Evolutionary conservation across 1,140 invertebrate species (phyloP), one percentile per base, ranked within the genome.

Genomic region (Formica selysi): DNA sequence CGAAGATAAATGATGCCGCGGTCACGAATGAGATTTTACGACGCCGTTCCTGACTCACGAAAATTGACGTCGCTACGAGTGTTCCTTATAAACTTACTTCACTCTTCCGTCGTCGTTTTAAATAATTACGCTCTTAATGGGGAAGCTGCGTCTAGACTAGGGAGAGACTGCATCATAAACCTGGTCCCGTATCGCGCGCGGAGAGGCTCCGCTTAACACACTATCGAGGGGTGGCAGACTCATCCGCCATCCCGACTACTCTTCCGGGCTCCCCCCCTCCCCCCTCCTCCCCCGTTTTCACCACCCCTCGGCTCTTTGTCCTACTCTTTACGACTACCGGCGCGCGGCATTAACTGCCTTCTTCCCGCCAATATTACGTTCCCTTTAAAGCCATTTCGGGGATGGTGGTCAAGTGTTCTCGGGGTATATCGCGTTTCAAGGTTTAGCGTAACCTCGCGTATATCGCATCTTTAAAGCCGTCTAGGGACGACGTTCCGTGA

Each of bases 161-260:
- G 91, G 92, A 92, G 93, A 95, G 94, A 95, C 94, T 92, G 94
- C 94, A 92, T 95, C 93, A 91, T 91, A 93, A 91, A 90, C 91
- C 91, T 93, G 91, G 93, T 91, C 91, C 92, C 91, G 88, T 92
- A 92, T 94, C 90, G 76, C 90, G 88, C 87, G 73, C 79, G 79
- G 76, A 74, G 81, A 74, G 78, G 68, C 73, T 85, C 85, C 67
- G 84, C 48, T 83, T 61, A 83, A 83, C 79, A 83, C 79, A 61
- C 68, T 83, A 83, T 83, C 79, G 79, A 83, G 79, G 68, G 79
- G 44, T 83, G 57, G 79, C 68, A 83, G 79, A 83, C 79, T 83
- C 79, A 83, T 83, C 79, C 79, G 68, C 79, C 54, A 38, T 73
- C 38, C 36, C 67, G 32, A 41, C 57, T n/a, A 65, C 68, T 62